phyloP scores from a whole-genome alignment of 23 tunicate species.

The Styela plicata region DNA sequence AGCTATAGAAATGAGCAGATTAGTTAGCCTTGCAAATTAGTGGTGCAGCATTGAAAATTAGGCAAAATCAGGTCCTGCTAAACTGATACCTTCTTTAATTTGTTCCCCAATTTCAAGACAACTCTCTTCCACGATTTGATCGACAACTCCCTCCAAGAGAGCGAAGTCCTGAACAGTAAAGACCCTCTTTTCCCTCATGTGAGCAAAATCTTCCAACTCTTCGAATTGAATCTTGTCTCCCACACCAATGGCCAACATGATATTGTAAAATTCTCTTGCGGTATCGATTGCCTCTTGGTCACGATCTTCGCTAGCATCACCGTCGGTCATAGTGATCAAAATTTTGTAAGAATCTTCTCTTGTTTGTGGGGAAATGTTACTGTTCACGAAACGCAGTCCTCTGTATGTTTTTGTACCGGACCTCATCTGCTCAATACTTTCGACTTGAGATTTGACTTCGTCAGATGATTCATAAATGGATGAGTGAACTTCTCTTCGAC shows the following conservation, averaged over 20 bases:
- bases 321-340: conserved; percentile 90
- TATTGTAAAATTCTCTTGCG: conserved; percentile 56
- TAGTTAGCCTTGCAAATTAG: neutral
- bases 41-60: neutral
- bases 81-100: conserved; percentile 12
- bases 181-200: conserved; percentile 9
- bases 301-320: conserved; percentile 78
- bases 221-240: conserved; percentile 52
- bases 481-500: conserved; percentile 45
- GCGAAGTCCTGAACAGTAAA: conserved; percentile 64
- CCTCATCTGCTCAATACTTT: conserved; percentile 55
- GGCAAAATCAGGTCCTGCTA: neutral
- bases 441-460: conserved; percentile 37
- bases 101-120: conserved; percentile 48
- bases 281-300: conserved; percentile 51
- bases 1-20: no score
- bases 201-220: conserved; percentile 58
- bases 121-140: conserved; percentile 48
- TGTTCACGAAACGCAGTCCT: conserved; percentile 61
- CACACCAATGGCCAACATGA: conserved; percentile 83
- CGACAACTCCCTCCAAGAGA: conserved; percentile 45
- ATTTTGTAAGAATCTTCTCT: conserved; percentile 58
- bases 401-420: conserved; percentile 88
- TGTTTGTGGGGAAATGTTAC: conserved; percentile 41
- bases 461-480: conserved; percentile 22